These are phyloP conservation scores for Lithophane leautieri DNA, from an alignment of 2,888 invertebrate genomes.

Conservation along the genomic window DNA sequence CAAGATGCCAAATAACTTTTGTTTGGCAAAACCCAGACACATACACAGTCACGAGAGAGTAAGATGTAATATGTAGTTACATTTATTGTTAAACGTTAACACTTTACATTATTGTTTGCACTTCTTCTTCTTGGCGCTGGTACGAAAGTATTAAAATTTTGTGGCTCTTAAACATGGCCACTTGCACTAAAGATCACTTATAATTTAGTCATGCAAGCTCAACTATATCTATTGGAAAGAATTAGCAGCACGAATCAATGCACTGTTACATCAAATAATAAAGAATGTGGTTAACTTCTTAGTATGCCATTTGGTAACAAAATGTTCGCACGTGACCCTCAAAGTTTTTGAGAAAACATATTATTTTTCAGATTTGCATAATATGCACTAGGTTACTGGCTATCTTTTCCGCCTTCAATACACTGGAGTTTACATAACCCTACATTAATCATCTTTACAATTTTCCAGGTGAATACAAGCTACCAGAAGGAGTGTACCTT, in stretches of 20 bases:
- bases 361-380: neutral
- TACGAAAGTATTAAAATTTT: neutral
- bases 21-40: neutral
- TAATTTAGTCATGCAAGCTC: slow-evolving; percentile 7
- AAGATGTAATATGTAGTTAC: slow-evolving; percentile 6
- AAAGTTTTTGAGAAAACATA: neutral
- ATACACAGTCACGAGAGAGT: neutral
- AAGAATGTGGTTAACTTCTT: neutral
- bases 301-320: neutral
- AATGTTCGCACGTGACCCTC: neutral
- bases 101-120: neutral
- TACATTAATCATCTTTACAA: neutral
- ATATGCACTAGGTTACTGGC: slow-evolving; percentile 1
- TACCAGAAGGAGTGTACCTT: slow-evolving; percentile 96
- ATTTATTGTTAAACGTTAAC: neutral
- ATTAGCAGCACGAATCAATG: slow-evolving; percentile 10
- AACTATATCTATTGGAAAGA: neutral
- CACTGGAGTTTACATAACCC: neutral
- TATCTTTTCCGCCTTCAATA: neutral
- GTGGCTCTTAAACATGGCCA: neutral
- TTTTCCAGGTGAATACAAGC: slow-evolving; percentile 92
- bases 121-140: neutral
- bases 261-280: slow-evolving; percentile 20
- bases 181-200: neutral
- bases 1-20: neutral